Conservation (phyloP, 2,888 invertebrate genomes). For the Troglohyphantes excavatus region DNA sequence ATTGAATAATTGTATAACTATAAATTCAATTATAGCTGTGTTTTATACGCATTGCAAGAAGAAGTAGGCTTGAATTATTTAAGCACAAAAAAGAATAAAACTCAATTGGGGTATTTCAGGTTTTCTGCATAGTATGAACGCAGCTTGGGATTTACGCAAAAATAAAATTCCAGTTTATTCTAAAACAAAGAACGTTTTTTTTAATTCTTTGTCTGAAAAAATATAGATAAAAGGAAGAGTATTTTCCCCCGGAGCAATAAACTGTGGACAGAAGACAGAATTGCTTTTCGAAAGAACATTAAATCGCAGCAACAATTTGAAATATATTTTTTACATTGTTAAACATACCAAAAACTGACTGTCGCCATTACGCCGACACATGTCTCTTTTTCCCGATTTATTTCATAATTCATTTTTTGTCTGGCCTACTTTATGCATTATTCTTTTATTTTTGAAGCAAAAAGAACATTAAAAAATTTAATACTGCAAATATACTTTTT, state of each 20-base stretch:
- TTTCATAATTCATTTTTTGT: not conserved
- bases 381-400: not conserved
- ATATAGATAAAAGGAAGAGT: not conserved
- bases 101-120: too few species aligned
- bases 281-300: not conserved
- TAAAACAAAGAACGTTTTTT: not conserved
- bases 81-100: too few species aligned
- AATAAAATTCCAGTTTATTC: too few species aligned
- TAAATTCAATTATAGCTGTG: too few species aligned
- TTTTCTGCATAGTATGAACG: too few species aligned
- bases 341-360: not conserved
- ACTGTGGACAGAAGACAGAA: not conserved
- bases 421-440: constrained; percentile 1
- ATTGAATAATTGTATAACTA: too few species aligned
- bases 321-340: not conserved
- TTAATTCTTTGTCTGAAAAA: not conserved
- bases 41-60: too few species aligned
- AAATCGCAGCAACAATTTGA: not conserved
- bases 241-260: not conserved
- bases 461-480: too few species aligned
- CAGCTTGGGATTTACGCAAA: too few species aligned
- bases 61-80: too few species aligned
- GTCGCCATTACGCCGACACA: not conserved
- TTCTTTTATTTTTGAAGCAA: not conserved
- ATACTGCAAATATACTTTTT: too few species aligned